phyloP scores from a whole-genome alignment of 1,140 invertebrate species.

The Drosophila truncata region DNA sequence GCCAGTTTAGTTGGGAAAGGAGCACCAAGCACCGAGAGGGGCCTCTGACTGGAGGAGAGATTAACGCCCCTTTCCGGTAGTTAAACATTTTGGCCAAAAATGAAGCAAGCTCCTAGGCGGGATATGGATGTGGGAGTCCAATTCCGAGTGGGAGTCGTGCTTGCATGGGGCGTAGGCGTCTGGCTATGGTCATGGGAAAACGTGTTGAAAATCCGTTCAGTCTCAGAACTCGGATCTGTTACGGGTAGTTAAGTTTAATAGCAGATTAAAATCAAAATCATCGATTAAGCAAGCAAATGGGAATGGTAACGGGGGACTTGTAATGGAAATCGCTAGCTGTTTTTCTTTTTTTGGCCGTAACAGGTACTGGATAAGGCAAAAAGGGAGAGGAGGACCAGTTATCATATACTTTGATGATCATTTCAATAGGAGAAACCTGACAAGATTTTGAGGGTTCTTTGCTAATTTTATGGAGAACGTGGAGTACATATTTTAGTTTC shows the following conservation, averaged over 20 bases:
- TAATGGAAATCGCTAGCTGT: neutral
- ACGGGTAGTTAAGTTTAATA: conserved; percentile 39
- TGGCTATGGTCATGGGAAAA: conserved; percentile 31
- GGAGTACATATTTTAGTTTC: too few relatives aligned
- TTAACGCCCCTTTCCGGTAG: conserved; percentile 77
- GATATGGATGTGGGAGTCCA: neutral
- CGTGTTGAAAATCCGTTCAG: conserved; percentile 39
- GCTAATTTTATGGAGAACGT: conserved; percentile 28
- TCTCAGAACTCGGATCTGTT: conserved; percentile 11
- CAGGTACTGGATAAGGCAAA: neutral
- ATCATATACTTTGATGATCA: conserved; percentile 21
- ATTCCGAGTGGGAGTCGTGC: conserved; percentile 3
- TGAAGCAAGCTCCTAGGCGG: conserved; percentile 35
- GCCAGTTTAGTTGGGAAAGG: conserved; percentile 10
- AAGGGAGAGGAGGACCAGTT: conserved; percentile 7
- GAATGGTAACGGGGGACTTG: conserved; percentile 26
- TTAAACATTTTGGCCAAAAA: conserved; percentile 58
- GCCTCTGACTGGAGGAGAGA: conserved; percentile 37
- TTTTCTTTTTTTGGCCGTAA: neutral
- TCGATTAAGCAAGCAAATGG: conserved; percentile 30
- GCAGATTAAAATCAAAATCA: conserved; percentile 35
- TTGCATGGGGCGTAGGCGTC: neutral
- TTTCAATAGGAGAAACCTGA: conserved; percentile 5
- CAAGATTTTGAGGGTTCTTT: conserved; percentile 6
- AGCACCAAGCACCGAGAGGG: neutral